A percentile compares a stretch with the other conserved stretches of the same genome.
These are phyloP conservation scores for Lochmaea capreae DNA, from an alignment of 2,888 invertebrate species.

Conservation along the genomic window DNA sequence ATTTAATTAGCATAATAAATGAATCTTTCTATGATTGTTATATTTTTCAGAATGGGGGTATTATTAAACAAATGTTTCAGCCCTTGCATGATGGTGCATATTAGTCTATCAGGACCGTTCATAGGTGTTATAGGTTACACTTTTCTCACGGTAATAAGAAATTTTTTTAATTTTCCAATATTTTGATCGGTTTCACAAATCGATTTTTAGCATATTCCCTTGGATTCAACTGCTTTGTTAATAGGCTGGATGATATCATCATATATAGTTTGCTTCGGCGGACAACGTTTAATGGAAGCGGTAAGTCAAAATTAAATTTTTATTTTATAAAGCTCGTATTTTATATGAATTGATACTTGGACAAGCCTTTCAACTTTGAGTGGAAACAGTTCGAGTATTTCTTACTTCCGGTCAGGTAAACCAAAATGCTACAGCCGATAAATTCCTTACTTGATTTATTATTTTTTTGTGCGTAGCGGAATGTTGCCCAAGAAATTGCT, in stretches of 20 bases:
- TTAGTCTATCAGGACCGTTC: constrained; percentile 40
- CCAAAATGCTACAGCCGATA: no score
- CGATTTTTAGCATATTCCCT: constrained; percentile 30
- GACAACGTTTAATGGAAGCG: constrained; percentile 47
- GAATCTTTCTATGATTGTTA: constrained; percentile 12
- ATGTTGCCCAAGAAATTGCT: no score
- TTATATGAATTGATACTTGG: no score
- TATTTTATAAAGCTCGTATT: no score
- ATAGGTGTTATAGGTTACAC: constrained; percentile 40
- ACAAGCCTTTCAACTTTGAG: no score
- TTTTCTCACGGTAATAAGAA: constrained; percentile 30
- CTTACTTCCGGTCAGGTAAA: no score
- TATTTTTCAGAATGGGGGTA: constrained; percentile 37
- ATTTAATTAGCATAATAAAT: neutral
- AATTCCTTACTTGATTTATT: no score
- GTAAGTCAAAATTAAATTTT: constrained; percentile 33
- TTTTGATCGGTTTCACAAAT: neutral
- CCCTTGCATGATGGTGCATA: constrained; percentile 42
- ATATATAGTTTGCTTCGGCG: constrained; percentile 43
- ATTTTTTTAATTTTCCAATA: neutral
- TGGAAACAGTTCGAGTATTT: no score
- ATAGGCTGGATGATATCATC: constrained; percentile 46
- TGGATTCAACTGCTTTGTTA: constrained; percentile 42
- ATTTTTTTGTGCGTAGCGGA: no score
- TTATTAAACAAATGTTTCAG: constrained; percentile 38